phyloP scores from a whole-genome alignment of 2,797 vertebrate species.

The Anomalospiza imberbis region DNA sequence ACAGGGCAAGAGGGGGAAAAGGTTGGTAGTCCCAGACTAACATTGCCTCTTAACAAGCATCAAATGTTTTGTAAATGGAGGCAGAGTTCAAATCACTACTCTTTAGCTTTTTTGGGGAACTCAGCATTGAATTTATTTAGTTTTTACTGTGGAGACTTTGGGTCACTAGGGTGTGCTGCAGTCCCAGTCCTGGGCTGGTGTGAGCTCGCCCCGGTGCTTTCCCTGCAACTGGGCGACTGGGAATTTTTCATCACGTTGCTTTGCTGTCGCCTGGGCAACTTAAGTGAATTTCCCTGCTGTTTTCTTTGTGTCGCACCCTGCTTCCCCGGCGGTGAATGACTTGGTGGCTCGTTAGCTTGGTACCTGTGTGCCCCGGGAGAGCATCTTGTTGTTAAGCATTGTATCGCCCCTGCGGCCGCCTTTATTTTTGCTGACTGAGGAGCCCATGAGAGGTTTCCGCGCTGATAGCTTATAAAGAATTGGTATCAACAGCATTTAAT shows the following conservation, averaged over 20 bases:
- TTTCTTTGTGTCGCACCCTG: slow-evolving; percentile 62
- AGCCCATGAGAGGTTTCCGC: slow-evolving; percentile 3
- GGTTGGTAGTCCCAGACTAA: neutral
- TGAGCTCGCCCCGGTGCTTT: neutral
- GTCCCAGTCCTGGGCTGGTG: slow-evolving; percentile 41
- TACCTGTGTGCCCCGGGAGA: slow-evolving; percentile 50
- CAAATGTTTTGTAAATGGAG: neutral
- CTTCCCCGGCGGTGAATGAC: slow-evolving; percentile 47
- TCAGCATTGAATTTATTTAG: neutral
- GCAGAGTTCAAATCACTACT: neutral
- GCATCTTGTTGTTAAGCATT: slow-evolving; percentile 24
- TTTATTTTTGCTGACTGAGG: slow-evolving; percentile 58
- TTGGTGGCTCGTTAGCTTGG: slow-evolving; percentile 55
- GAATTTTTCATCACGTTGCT: slow-evolving; percentile 46
- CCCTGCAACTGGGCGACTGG: slow-evolving; percentile 22
- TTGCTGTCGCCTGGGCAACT: slow-evolving; percentile 70
- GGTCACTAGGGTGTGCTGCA: slow-evolving; percentile 82
- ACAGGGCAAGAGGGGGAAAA: neutral
- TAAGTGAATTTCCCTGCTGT: slow-evolving; percentile 49
- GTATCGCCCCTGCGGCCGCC: neutral
- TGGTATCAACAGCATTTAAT: slow-evolving; percentile 73
- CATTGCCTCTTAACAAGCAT: neutral
- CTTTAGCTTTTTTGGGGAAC: accelerated
- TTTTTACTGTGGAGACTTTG: neutral
- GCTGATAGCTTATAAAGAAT: slow-evolving; percentile 62